Evolutionary conservation across 2,113 vertebrate genomes (phyloP).

Genomic region (Gallinago jamesoni): DNA sequence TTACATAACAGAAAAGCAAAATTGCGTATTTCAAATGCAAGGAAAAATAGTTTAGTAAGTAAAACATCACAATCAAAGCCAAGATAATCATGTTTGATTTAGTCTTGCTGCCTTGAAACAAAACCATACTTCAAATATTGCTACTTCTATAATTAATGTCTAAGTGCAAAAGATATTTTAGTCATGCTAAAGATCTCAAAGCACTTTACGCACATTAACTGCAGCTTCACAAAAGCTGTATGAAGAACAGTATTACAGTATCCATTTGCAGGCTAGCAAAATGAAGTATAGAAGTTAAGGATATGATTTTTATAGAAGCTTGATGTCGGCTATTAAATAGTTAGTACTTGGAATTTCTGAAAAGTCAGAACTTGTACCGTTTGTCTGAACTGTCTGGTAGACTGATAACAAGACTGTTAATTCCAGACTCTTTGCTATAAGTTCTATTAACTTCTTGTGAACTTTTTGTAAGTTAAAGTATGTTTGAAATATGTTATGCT

Average conservation of each 20-base stretch:
- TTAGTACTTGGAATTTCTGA: background rate
- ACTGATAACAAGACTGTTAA: background rate
- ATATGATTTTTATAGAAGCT: background rate
- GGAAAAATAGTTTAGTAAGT: slow-evolving; percentile 42
- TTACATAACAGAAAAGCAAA: slow-evolving; percentile 58
- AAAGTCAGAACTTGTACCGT: background rate
- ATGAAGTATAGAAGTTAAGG: background rate
- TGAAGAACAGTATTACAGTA: background rate
- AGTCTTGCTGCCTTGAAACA: slow-evolving; percentile 43
- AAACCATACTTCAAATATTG: slow-evolving; percentile 51
- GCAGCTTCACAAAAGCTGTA: background rate
- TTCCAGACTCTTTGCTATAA: background rate
- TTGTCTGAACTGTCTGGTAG: background rate
- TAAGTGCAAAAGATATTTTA: slow-evolving; percentile 58
- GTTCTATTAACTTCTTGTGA: background rate
- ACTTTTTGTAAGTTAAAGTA: background rate
- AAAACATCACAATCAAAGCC: slow-evolving; percentile 52
- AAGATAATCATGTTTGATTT: slow-evolving; percentile 62
- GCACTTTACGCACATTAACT: slow-evolving; percentile 12
- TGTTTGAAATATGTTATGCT: background rate
- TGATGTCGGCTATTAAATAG: background rate
- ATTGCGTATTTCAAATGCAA: slow-evolving; percentile 35
- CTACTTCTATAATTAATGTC: slow-evolving; percentile 41
- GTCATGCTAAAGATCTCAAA: slow-evolving; percentile 42
- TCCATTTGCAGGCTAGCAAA: background rate